Conservation (phyloP, 2,113 vertebrate species). For the Heterochromis multidens region DNA sequence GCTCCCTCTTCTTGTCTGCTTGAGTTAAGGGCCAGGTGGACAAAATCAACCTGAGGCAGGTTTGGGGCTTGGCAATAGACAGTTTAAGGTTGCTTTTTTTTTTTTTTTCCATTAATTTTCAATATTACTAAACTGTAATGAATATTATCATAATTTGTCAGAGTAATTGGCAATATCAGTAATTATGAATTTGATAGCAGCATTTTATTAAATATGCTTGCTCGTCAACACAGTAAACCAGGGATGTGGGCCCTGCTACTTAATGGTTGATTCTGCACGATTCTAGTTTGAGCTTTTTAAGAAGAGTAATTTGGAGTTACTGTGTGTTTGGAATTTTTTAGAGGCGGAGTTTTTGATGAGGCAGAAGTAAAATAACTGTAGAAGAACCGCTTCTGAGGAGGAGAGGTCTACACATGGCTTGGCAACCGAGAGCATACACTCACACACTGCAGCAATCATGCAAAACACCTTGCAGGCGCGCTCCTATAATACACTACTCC, state of each 20-base stretch:
- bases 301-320: not conserved
- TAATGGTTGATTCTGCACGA: not conserved
- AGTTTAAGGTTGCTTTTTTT: not conserved
- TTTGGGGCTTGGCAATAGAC: not conserved
- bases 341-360: not conserved
- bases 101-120: not conserved
- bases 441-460: not conserved
- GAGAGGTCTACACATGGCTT: constrained; percentile 64
- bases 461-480: not conserved
- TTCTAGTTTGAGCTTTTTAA: not conserved
- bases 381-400: constrained; percentile 76
- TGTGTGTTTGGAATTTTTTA: not conserved
- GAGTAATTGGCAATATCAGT: not conserved
- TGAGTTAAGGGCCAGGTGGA: constrained; percentile 30
- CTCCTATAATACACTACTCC: not conserved
- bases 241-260: not conserved
- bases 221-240: not conserved
- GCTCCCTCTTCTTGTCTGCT: constrained; percentile 71
- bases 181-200: not conserved
- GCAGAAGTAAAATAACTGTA: not conserved
- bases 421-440: not conserved
- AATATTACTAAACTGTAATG: not conserved
- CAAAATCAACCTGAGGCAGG: not conserved
- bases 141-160: not conserved
- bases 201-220: not conserved